Base-by-base conservation (phyloP, 2,797 vertebrate genomes). In the Rhinatrema bivittatum region DNA sequence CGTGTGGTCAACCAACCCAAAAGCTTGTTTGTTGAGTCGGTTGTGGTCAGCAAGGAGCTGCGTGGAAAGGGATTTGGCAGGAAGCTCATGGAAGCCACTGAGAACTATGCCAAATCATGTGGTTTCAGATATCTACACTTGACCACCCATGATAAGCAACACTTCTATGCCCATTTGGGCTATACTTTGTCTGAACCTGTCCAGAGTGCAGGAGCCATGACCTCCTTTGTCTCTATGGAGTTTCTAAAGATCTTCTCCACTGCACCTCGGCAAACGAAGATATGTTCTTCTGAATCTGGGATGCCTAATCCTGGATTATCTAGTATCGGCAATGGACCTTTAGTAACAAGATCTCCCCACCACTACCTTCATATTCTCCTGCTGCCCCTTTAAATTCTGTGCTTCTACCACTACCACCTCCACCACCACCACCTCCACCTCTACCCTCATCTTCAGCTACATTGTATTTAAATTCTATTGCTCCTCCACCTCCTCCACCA, bases 131-230 rank as follows among this genome's bases (percentile, higher is more conserved):
- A 76, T 12, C 74, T 99, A 32, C 90, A 73, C 48, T 88, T 98
- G 31, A 95, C 88, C 46, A 97, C 95, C 2, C 94, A 93, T 0
- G 91, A 99, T 40, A 91, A 97, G 64, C 86, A 94, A 65, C 63
- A 84, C 36, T 99, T 99, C 70, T 97, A 98, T 3, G 69, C 82
- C 28, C 94, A 91, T 56, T 62, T 99, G 14, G 94, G 93, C 27
- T 99, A 87, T 2, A 42, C 42, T 15, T 71, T 85, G 32, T 86
- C 89, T 0, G 51, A 71, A 5, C 94, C 94, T 0, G 93, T 98
- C 49, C 91, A 95, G 74, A 93, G 56, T 2, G 59, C 89, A 3
- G 85, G 86, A 2, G 80, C 87, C 29, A 70, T 89, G 60, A 82
- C 84, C 5, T 49, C 69, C 0, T 57, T 82, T 10, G 62, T 95